A percentile compares a stretch with the other conserved stretches of the same genome.
These are phyloP conservation scores for Chromobotia macracanthus DNA, from an alignment of 2,797 vertebrate genomes.

Conservation along the genomic window DNA sequence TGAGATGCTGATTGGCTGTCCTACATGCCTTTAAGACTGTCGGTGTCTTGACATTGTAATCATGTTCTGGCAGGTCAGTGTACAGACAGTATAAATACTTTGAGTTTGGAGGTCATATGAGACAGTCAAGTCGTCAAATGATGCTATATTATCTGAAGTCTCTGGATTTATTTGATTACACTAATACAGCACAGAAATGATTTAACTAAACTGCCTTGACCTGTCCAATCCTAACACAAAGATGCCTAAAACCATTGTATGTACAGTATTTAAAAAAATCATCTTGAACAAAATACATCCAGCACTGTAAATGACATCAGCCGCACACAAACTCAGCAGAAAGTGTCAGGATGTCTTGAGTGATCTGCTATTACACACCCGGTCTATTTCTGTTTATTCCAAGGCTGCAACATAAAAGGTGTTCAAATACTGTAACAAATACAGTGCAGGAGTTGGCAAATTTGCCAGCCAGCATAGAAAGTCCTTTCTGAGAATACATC, in stretches of 20 bases:
- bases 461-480: slow-evolving; percentile 9
- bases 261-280: not conserved
- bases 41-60: slow-evolving; percentile 5
- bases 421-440: not conserved
- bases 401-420: not conserved
- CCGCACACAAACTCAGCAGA: not conserved
- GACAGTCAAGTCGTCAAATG: not conserved
- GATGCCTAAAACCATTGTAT: not conserved
- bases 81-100: not conserved
- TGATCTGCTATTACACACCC: not conserved
- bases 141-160: not conserved
- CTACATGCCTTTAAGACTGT: slow-evolving; percentile 8
- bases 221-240: not conserved
- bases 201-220: not conserved
- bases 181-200: not conserved
- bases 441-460: not conserved
- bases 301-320: not conserved
- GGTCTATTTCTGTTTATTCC: slow-evolving; percentile 3
- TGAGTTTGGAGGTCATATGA: not conserved
- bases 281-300: not conserved
- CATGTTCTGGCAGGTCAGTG: slow-evolving; percentile 17
- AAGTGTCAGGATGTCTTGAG: not conserved
- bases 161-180: not conserved
- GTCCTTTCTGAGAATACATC: slow-evolving; percentile 62
- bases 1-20: slow-evolving; percentile 4